Evolutionary conservation across 2,113 vertebrate species (phyloP), one percentile per base, ranked within the genome.

Genomic region (Felis catus): DNA sequence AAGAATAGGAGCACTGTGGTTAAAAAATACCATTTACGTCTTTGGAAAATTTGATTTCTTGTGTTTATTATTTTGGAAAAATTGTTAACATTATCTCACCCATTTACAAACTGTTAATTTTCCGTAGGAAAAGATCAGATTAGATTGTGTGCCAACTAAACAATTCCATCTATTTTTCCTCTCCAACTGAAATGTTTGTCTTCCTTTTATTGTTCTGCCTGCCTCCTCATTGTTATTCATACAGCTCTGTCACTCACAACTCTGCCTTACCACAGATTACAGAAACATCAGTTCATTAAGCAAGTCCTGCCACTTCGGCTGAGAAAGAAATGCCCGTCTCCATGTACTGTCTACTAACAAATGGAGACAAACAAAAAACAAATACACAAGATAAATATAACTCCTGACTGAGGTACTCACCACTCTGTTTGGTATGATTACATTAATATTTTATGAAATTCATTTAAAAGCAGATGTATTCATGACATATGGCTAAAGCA

Each of bases 371-470:
- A 97, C 91, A 96, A 87, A 98, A 97, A 95, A 27, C 82, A 97
- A 95, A 97, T 94, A 93, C 74, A 92, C 79, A 94, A 70, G 95
- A 96, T 97, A 97, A 97, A 97, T 97, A 92, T 94, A 98, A 94
- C 73, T 98, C 33, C 83, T 95, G 94, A 97, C 73, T 95, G 90
- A 97, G 96, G 63, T 71, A 96, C 55, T 97, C 48, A 89, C 82
- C 55, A 87, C 55, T 97, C 79, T 87, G 89, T 95, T 97, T 91
- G 55, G n/a, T 90, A 95, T 97, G 93, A 97, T 98, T 97, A 92
- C 96, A 98, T 98, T 97, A 97, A 97, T 98, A 98, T 97, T 98
- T 97, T 97, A 98, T 97, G 95, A 90, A 95, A 97, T 96, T 95
- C 91, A 97, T 97, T 97, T 96, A 97, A 96, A 97, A 97, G 78